A percentile compares a stretch with the other conserved stretches of the same genome.
Conservation (phyloP, 2,797 vertebrate genomes). For the Crenuchus spilurus region DNA sequence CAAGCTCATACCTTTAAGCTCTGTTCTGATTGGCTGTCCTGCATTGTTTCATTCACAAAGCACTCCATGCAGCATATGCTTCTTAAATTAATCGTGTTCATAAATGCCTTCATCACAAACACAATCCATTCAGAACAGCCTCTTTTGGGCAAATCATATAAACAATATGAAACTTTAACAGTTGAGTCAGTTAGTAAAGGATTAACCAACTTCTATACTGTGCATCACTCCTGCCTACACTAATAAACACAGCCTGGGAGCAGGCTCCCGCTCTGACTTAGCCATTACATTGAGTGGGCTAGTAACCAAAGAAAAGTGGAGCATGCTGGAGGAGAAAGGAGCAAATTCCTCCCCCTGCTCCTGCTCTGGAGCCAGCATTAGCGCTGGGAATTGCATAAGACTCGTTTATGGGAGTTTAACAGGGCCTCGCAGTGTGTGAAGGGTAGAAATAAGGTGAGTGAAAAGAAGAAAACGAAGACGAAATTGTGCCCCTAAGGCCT, state of each 20-base stretch:
- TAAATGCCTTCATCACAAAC: no score
- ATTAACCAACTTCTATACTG: neutral
- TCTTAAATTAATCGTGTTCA: no score
- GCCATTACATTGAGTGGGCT: neutral
- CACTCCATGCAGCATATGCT: no score
- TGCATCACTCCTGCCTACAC: neutral
- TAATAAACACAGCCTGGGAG: neutral
- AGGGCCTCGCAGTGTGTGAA: slow-evolving; percentile 7
- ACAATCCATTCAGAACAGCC: no score
- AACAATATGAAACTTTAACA: no score
- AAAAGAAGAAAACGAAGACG: slow-evolving; percentile 2
- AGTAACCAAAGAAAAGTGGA: neutral
- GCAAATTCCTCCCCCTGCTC: neutral
- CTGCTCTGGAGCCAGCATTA: slow-evolving; percentile 19
- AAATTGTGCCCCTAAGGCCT: slow-evolving; percentile 24
- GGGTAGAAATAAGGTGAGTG: neutral
- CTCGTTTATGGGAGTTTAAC: slow-evolving; percentile 36
- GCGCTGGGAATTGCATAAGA: slow-evolving; percentile 39
- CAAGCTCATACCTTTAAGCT: no score
- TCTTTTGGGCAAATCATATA: no score
- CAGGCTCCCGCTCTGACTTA: neutral
- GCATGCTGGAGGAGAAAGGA: neutral
- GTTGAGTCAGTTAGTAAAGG: no score
- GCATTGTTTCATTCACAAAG: no score
- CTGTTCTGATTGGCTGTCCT: no score